These are phyloP conservation scores for Gila orcuttii DNA, from an alignment of 2,113 vertebrate genomes.

Conservation along the genomic window DNA sequence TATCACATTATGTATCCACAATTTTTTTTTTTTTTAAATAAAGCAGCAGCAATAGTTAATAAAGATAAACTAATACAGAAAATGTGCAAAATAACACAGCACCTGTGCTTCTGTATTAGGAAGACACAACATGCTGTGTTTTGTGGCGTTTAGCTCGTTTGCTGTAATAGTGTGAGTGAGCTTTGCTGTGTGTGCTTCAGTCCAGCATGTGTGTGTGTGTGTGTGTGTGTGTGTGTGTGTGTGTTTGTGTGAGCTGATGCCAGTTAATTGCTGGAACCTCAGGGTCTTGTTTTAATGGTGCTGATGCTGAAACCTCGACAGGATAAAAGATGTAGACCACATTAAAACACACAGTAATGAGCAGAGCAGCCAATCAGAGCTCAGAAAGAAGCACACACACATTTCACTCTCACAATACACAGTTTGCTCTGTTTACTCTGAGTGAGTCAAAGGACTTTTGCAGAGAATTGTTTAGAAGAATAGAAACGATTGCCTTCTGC, in stretches of 20 bases:
- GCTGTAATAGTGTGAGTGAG: conserved; percentile 18
- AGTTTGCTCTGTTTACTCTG: not conserved
- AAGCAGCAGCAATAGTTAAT: not conserved
- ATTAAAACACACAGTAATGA: conserved; percentile 47
- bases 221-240: not conserved
- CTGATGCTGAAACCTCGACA: conserved; percentile 19
- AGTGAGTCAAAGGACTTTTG: not conserved
- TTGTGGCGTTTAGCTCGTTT: not conserved
- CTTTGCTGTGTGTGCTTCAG: not conserved
- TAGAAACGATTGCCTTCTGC: too few species aligned
- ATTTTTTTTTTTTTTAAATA: too few species aligned
- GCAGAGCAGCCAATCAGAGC: conserved; percentile 36
- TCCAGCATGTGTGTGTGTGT: not conserved
- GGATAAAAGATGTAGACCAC: conserved; percentile 30
- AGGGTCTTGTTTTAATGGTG: conserved; percentile 47
- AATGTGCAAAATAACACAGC: too few species aligned
- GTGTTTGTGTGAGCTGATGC: conserved; percentile 40
- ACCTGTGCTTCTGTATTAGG: not conserved
- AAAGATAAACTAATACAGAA: not conserved
- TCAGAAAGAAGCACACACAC: conserved; percentile 3
- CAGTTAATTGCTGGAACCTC: conserved; percentile 50
- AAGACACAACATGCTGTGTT: not conserved
- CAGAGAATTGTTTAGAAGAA: too few species aligned
- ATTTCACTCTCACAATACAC: not conserved
- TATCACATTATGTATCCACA: too few species aligned